A percentile compares a stretch with the other conserved stretches of the same genome.
Conservation (phyloP, 1,140 invertebrate genomes). For the Pseudomyrmex flavicornis region DNA sequence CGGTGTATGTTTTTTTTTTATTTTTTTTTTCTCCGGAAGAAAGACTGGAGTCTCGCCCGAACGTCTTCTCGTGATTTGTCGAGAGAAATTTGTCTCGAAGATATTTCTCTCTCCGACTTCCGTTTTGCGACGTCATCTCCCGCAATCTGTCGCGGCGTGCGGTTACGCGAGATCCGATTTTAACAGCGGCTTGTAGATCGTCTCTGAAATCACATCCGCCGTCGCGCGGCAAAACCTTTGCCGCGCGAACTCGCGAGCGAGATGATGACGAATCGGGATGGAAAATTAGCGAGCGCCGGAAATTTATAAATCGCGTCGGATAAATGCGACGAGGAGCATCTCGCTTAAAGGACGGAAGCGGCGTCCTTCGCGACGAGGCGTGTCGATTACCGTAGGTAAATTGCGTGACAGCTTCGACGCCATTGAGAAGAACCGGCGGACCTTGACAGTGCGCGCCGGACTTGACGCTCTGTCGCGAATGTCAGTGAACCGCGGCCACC, state of each 20-base stretch:
- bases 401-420: constrained; percentile 72
- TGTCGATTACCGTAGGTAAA: constrained; percentile 76
- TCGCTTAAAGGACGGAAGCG: constrained; percentile 40
- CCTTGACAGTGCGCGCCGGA: constrained; percentile 76
- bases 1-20: constrained; percentile 12
- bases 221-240: background rate
- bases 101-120: constrained; percentile 50
- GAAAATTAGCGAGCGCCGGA: background rate
- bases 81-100: constrained; percentile 18
- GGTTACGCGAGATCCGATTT: background rate
- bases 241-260: background rate
- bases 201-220: constrained; percentile 19
- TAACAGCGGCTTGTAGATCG: background rate
- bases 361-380: constrained; percentile 70
- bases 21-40: background rate
- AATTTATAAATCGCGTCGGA: constrained; percentile 25
- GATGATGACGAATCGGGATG: constrained; percentile 22
- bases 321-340: background rate
- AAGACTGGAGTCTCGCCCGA: constrained; percentile 20
- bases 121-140: constrained; percentile 47
- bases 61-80: background rate
- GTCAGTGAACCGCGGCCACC: constrained; percentile 76
- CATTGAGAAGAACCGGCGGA: constrained; percentile 77
- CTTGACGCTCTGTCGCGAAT: constrained; percentile 67
- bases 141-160: background rate